Base-by-base conservation (phyloP, 2,888 invertebrate genomes). In the Drosophila testacea region DNA sequence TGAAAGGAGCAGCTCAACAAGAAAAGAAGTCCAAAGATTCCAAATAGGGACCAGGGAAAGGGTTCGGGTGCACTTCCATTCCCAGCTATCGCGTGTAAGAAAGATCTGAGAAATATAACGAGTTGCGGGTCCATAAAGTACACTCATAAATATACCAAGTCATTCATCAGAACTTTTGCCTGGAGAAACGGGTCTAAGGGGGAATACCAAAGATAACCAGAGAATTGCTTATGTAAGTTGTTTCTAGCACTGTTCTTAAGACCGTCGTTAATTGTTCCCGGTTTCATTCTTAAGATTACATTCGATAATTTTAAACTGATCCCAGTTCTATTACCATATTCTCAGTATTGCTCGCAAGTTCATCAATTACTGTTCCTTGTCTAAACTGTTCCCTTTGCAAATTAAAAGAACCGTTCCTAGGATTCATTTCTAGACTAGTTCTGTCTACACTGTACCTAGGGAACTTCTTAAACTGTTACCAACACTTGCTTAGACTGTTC, bases 41-140 rank as follows among this genome's bases (percentile, higher is more conserved):
- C n/a, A 11, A 6, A 51, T 5, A 11, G 6, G 10, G 22, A 22
- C 4, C 10, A 10, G 16, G 32, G 32, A 32, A 32, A 6, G 32
- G 32, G 22, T 22, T 22, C 22, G 22, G 22, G 22, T 3, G 3
- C 22, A 22, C 22, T 3, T 22, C 22, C 22, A 22, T 22, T 22
- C 22, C 7, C 4, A 22, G 6, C 10, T 5, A 11, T 22, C 22
- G 22, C 11, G 22, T 27, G 22, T 42, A 3, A 42, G 22, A 42
- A 42, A 13, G 13, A 47, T 30, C n/a, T 34, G 38, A 3, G 32
- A 11, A 55, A 9, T 30, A 22, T 22, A 41, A 42, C n/a, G 32
- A 32, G 54, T 54, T 42, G 32, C 32, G 28, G 16, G 42, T 44
- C 34, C 78, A 77, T 72, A 55, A 77, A 77, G 32, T 11, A 30